phyloP scores from a whole-genome alignment of 2,113 vertebrate genomes.

The Meles meles region DNA sequence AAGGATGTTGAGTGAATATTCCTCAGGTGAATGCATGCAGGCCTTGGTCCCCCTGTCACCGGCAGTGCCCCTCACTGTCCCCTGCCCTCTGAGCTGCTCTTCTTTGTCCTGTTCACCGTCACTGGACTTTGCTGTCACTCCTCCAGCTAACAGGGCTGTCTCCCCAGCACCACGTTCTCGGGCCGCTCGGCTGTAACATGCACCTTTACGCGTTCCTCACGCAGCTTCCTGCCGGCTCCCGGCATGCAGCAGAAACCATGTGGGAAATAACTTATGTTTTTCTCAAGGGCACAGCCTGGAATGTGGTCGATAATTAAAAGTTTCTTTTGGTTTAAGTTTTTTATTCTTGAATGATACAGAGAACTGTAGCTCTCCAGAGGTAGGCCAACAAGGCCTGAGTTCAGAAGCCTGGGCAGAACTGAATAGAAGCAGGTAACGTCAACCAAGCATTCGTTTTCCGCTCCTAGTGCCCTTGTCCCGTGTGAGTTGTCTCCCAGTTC shows the following conservation, averaged over 20 bases:
- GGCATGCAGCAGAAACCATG: not conserved
- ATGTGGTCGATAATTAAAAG: not conserved
- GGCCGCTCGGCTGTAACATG: not conserved
- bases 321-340: not conserved
- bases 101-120: not conserved
- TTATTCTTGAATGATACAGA: not conserved
- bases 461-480: accelerated
- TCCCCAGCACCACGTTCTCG: not conserved
- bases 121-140: not conserved
- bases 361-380: not conserved
- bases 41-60: not conserved
- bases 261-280: not conserved
- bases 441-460: not conserved
- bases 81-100: not conserved
- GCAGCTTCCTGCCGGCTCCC: not conserved
- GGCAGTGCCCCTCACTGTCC: not conserved
- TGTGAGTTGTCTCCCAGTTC: not conserved
- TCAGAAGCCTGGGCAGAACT: not conserved
- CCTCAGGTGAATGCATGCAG: accelerated
- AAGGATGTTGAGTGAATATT: not conserved
- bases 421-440: not conserved
- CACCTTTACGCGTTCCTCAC: not conserved
- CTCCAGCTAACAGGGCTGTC: not conserved
- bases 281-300: not conserved
- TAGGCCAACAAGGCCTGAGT: not conserved